phyloP scores from a whole-genome alignment of 2,113 vertebrate species.

The Heterocephalus glaber region DNA sequence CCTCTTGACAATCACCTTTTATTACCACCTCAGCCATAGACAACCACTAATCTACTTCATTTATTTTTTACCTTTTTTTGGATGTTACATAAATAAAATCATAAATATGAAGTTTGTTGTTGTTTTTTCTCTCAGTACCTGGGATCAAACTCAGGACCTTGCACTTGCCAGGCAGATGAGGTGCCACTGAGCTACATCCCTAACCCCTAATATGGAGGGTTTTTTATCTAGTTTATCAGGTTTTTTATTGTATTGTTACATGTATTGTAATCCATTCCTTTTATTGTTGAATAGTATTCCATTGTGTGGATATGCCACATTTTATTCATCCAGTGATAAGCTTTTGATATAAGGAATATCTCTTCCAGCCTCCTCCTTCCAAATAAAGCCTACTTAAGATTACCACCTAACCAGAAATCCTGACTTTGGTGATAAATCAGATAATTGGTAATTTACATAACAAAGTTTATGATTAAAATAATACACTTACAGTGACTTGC shows the following conservation, averaged over 20 bases:
- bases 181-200: no score
- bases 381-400: not conserved
- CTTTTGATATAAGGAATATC: not conserved
- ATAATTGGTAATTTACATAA: slow-evolving; percentile 1
- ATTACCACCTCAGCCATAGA: not conserved
- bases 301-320: not conserved
- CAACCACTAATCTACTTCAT: not conserved
- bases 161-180: no score
- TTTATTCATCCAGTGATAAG: not conserved
- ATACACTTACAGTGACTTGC: slow-evolving; percentile 24
- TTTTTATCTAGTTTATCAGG: not conserved
- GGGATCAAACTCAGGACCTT: no score
- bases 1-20: not conserved
- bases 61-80: not conserved
- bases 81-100: not conserved
- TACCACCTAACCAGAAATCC: not conserved
- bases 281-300: not conserved
- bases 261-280: not conserved
- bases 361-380: not conserved
- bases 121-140: no score
- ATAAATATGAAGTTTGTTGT: not conserved
- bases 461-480: slow-evolving; percentile 44
- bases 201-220: no score
- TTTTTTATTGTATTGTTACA: not conserved
- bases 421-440: not conserved